Evolutionary conservation across 2,113 vertebrate species (phyloP), one percentile per base, ranked within the genome.

Genomic region (Alouatta palliata): DNA sequence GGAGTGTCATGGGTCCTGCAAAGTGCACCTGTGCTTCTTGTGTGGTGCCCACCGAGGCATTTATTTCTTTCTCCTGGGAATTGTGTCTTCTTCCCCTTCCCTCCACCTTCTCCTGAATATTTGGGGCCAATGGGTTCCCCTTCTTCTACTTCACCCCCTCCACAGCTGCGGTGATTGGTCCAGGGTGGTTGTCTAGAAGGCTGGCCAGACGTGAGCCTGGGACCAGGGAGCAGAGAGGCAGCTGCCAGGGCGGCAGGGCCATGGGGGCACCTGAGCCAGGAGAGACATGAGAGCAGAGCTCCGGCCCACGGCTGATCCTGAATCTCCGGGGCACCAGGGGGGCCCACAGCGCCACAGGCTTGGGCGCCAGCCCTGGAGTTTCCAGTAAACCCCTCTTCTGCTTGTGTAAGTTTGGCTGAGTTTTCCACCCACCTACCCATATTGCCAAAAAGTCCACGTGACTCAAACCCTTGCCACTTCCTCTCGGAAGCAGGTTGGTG

Each of bases 1-100:
- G 4, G 3, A 12, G n/a, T 1, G 2, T 8, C 45, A 0, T 3
- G 3, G 25, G 8, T 19, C 43, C 21, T 2, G 3, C 13, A 9
- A n/a, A 21, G 7, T 11, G 0, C 7, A 32, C 11, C 17, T 56
- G 6, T 45, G 10, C 61, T 49, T 61, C 92, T 64, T 52, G 64
- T 56, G 64, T 17, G 4, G 4, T 23, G 49, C 20, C 16, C 3
- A 7, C n/a, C 0, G 17, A 17, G n/a, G 47, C 13, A 7, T 23
- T 61, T 61, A 11, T 32, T 54, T 2, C n/a, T 43, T 75, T 83
- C 64, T 58, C 70, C 84, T 71, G 52, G 80, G 32, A 43, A 14
- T 23, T 20, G 66, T 0, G 2, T 64, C 30, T 64, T 35, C 66
- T 25, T 37, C 5, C 19, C 47, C 14, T 6, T 71, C 32, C 37